Evolutionary conservation across 2,888 invertebrate genomes (phyloP), one percentile per base, ranked within the genome.

Genomic region (Drosophila robusta): DNA sequence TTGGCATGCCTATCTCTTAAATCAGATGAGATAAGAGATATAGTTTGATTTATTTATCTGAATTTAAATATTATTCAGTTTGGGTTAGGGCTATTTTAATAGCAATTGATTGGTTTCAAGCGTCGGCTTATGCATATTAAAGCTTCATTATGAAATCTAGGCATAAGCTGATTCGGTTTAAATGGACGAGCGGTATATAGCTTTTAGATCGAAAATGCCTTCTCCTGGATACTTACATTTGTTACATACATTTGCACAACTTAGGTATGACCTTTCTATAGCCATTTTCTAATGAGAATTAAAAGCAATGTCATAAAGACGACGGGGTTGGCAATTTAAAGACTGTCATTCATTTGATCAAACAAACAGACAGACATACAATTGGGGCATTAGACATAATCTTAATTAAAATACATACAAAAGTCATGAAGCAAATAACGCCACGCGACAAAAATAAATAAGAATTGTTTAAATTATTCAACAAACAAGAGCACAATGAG

Each of bases 391-490:
- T 66, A 67, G 67, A 58, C 68, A 78, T 73, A 75, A 83, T 75
- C 73, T 63, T 70, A 76, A 83, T 77, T 80, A 75, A 79, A 79
- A 69, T 39, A 70, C 56, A 62, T 60, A 57, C 58, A 70, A 54
- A 73, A 69, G 18, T 55, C 49, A 41, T 44, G 34, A 70, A 63
- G 47, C 46, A 49, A 58, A 50, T 51, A 52, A 57, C 26, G 47
- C 50, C 38, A 39, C 26, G 50, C 56, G 65, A 57, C 68, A 65
- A 46, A 64, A 34, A 65, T 65, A 77, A 77, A 68, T 61, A 71
- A 49, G 56, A 76, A 60, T 47, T 76, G 42, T 68, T 77, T 61
- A 68, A 71, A 68, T 71, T 77, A 77, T 77, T 61, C 63, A 66
- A 22, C 39, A 70, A 63, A 18, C 55, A 45, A 39, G 47, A 36